Evolutionary conservation across 2,888 invertebrate genomes (phyloP).

Genomic region (Lysandra bellargus): DNA sequence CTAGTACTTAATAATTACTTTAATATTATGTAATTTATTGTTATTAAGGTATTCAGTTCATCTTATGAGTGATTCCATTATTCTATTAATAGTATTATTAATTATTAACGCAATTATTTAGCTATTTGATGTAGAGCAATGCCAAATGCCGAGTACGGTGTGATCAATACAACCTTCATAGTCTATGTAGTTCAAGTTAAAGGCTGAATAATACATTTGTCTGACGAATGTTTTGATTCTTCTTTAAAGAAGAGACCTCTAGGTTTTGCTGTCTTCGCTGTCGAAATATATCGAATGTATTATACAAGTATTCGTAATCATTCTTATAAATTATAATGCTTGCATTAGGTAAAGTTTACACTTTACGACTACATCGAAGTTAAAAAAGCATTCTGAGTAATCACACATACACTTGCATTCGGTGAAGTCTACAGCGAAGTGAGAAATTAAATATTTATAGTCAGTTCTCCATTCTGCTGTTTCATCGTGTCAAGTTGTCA

Average conservation of each 20-base stretch:
- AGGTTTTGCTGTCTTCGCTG: not conserved
- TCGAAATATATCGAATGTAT: no score
- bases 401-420: no score
- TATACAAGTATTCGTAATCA: no score
- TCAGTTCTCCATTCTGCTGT: no score
- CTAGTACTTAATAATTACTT: not conserved
- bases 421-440: no score
- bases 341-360: no score
- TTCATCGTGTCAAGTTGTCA: no score
- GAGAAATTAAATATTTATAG: no score
- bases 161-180: not conserved
- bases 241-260: not conserved
- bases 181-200: constrained; percentile 14
- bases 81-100: not conserved
- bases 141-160: not conserved
- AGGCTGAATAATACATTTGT: not conserved
- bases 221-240: not conserved
- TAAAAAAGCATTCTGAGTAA: no score
- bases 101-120: constrained; percentile 1
- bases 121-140: constrained; percentile 12
- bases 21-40: not conserved
- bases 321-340: no score
- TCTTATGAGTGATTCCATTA: not conserved
- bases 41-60: not conserved
- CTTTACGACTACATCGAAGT: no score